phyloP scores from a whole-genome alignment of 2,888 invertebrate species.

The Cylindroiulus punctatus region DNA sequence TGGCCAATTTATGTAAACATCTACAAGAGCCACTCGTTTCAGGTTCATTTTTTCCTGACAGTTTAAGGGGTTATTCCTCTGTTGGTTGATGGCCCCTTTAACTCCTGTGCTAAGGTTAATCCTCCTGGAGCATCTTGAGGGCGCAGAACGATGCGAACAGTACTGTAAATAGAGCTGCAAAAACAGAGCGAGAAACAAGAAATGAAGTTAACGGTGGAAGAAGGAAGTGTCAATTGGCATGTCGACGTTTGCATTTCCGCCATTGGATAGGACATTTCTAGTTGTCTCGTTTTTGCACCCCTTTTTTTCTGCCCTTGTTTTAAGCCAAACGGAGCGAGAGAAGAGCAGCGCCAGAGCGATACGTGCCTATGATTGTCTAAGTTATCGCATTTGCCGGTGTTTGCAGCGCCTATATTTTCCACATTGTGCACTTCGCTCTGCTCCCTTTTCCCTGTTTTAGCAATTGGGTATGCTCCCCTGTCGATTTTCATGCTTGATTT shows the following conservation, averaged over 20 bases:
- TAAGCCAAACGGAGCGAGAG: background rate
- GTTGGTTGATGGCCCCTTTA: no score
- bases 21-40: no score
- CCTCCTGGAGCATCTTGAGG: background rate
- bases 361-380: background rate
- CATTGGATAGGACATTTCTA: conserved; percentile 12
- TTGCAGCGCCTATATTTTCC: background rate
- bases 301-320: background rate
- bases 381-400: background rate
- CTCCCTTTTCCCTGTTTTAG: conserved; percentile 31
- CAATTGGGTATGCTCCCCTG: conserved; percentile 37
- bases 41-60: no score
- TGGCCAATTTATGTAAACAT: no score
- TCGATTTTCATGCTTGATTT: conserved; percentile 50
- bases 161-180: conserved; percentile 1
- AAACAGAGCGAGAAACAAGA: background rate
- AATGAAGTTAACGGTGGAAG: conserved; percentile 1
- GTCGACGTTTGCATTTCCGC: conserved; percentile 45
- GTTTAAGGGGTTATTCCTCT: no score
- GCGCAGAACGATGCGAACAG: background rate
- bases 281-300: background rate
- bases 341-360: background rate
- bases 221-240: conserved; percentile 43
- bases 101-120: background rate
- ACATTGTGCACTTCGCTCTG: background rate